Conservation (phyloP, 2,113 vertebrate species). For the Heterotilapia buettikoferi region DNA sequence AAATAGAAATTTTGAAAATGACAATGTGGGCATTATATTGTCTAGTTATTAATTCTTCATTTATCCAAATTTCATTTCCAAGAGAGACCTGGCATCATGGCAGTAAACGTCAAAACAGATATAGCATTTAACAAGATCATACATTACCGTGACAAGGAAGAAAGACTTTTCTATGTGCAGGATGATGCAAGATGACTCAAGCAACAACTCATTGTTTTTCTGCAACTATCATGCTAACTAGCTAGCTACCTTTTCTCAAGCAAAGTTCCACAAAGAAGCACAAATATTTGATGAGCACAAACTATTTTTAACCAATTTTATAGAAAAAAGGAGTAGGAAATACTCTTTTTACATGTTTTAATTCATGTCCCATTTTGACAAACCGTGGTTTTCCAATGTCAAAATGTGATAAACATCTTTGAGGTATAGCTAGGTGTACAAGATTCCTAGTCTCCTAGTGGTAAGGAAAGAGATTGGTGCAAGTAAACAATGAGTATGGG, state of each 20-base stretch:
- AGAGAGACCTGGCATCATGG: not conserved
- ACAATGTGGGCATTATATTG: not conserved
- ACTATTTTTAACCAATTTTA: not conserved
- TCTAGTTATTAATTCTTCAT: not conserved
- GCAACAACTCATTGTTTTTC: not conserved
- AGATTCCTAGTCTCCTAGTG: not conserved
- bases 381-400: fast-evolving
- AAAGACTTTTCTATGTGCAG: not conserved
- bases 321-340: not conserved
- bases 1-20: not conserved
- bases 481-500: not conserved
- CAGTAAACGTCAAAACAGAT: not conserved
- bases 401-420: not conserved
- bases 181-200: not conserved
- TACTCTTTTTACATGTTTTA: not conserved
- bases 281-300: not conserved
- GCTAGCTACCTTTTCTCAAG: not conserved
- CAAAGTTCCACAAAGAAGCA: not conserved
- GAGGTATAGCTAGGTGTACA: not conserved
- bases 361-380: not conserved
- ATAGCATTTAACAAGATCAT: not conserved
- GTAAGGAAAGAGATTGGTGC: not conserved
- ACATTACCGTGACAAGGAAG: not conserved
- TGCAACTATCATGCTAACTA: not conserved
- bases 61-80: not conserved